Conservation (phyloP, 2,888 invertebrate genomes). For the Acrobasis suavella region DNA sequence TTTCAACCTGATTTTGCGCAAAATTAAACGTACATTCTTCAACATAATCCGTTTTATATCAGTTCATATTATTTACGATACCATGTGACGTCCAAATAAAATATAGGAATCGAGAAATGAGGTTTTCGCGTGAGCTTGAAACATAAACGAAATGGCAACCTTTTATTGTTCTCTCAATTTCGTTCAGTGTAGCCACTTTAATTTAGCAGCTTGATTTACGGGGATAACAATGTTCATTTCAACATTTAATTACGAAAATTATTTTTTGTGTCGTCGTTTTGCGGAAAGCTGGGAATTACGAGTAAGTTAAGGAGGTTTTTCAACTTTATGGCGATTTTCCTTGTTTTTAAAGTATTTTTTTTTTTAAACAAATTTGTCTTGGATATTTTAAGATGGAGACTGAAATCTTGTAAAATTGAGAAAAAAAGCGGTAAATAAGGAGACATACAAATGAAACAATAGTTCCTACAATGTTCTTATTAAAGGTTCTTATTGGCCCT, state of each 20-base stretch:
- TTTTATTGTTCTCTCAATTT: conserved; percentile 25
- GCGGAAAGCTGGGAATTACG: background rate
- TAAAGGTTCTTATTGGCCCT: too few species aligned
- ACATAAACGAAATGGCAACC: conserved; percentile 29
- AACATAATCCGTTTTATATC: background rate
- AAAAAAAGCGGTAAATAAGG: too few species aligned
- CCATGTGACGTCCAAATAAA: conserved; percentile 26
- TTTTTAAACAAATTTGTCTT: too few species aligned
- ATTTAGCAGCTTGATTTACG: conserved; percentile 14
- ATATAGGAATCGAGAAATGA: conserved; percentile 30
- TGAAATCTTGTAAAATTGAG: too few species aligned
- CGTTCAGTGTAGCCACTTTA: conserved; percentile 21
- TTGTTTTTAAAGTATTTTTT: background rate
- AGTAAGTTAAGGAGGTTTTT: background rate
- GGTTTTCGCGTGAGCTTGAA: conserved; percentile 31
- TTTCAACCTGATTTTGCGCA: background rate
- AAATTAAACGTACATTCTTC: background rate
- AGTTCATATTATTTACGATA: conserved; percentile 6
- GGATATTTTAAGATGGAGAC: too few species aligned
- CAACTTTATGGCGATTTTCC: background rate
- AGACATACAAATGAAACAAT: too few species aligned
- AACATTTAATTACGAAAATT: conserved; percentile 8
- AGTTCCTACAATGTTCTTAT: too few species aligned
- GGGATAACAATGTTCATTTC: conserved; percentile 4
- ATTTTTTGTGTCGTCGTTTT: conserved; percentile 2